Evolutionary conservation across 1,140 invertebrate genomes (phyloP), one percentile per base, ranked within the genome.

Genomic region (Lordiphosa stackelbergi): DNA sequence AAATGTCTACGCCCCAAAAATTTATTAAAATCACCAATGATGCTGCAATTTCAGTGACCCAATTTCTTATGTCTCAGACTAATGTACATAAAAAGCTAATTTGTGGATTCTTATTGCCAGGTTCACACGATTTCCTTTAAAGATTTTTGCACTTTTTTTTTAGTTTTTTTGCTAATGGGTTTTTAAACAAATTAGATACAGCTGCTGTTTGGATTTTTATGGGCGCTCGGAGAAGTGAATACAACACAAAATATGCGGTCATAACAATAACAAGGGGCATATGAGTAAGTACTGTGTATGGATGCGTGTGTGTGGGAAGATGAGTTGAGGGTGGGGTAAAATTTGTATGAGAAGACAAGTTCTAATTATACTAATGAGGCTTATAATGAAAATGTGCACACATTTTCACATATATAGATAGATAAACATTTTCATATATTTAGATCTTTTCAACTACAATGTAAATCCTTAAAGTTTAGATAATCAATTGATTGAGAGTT

Each of bases 151-250:
- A 78, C 56, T 74, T 60, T 63, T 61, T 43, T 56, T 75, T 63
- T 83, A 72, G 2, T 40, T 52, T 16, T n/a, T 24, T 40, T 28
- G 16, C 37, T 52, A 75, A 81, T 83, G 59, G 66, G 45, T 57
- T 59, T 68, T 68, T 47, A 72, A 83, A 61, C 68, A 71, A 81
- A 75, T 81, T 81, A 72, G 77, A 58, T 40, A 64, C 63, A 75
- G 75, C 75, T 81, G 75, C 75, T 75, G 71, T 59, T 72, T 49
- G 34, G 48, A 24, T 38, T 45, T 66, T 60, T 73, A 61, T 60
- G 54, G 47, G 46, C 11, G 19, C 22, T 55, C 60, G 69, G 54
- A 45, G 55, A 55, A 49, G 48, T 48, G 64, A 40, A 62, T 68
- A 55, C 52, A 53, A 69, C 28, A 31, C 6, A 7, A 31, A 31